Conservation (phyloP, 53 echinoderm and acorn worm genomes). For the Astropecten irregularis region DNA sequence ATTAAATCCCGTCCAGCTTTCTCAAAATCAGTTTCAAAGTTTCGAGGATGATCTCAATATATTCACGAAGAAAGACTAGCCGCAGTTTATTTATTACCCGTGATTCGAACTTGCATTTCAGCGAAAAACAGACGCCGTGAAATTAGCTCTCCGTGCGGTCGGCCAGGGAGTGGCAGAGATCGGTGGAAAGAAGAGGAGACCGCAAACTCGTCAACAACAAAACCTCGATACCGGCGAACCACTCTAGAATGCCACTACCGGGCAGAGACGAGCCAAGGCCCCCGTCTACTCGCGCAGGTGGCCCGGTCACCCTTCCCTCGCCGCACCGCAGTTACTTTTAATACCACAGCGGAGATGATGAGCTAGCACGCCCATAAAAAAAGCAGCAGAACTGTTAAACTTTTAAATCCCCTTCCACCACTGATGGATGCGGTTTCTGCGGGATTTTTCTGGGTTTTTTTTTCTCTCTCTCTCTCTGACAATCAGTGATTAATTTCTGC, state of each 20-base stretch:
- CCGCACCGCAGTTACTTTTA: conserved; percentile 10
- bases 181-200: too few relatives aligned
- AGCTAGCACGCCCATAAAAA: conserved; percentile 11
- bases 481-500: too few relatives aligned
- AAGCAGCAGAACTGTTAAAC: conserved; percentile 13
- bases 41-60: too few relatives aligned
- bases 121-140: too few relatives aligned
- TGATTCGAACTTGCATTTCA: too few relatives aligned
- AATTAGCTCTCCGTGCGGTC: too few relatives aligned
- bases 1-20: too few relatives aligned
- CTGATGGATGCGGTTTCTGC: not conserved
- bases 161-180: too few relatives aligned
- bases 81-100: too few relatives aligned
- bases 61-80: too few relatives aligned
- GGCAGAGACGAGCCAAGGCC: not conserved
- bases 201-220: not conserved
- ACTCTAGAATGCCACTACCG: not conserved
- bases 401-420: not conserved
- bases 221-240: not conserved
- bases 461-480: not conserved
- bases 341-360: not conserved
- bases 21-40: too few relatives aligned
- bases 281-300: not conserved
- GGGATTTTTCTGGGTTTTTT: not conserved
- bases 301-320: not conserved